Base-by-base conservation (phyloP, 2,113 vertebrate species). In the Rhinopomastus cyanomelas region DNA sequence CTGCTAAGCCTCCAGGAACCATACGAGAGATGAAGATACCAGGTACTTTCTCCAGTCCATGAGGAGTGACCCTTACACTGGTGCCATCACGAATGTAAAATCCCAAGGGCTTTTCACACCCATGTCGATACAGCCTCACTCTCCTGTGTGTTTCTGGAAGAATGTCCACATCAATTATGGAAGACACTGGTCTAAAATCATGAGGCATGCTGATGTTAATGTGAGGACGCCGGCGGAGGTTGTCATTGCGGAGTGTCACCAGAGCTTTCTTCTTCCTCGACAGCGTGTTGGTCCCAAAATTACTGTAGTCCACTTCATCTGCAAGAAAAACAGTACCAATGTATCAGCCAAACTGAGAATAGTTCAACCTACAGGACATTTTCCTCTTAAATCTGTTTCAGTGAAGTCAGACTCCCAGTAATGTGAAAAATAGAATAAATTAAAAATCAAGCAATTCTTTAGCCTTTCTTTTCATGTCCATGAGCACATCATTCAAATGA, bases 121-220 rank as follows among this genome's bases (percentile, higher is more conserved):
- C 99, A 0, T 99, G 98, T 8, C 99, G 98, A 60, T 99, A 99
- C 32, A 99, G 97, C 32, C 99, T 96, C 34, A 99, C 99, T 1
- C 99, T 97, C 57, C 99, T 97, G 94, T 99, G 99, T 3, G 99
- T 99, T 93, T 99, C 99, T 0, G 99, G 99, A 44, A 99, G 97
- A 92, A 99, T 98, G 97, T 99, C 99, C 96, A 99, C 99, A 13
- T 99, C 99, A 2, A 99, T 99, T 94, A 99, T 99, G 93, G 99
- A 99, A 30, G 99, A 99, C 71, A 99, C 99, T 0, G 99, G 99
- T 27, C 99, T 97, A 94, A 99, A 99, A 96, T 99, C 99, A 22
- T 98, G 98, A 8, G 99, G 99, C 98, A 99, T 98, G 87, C 99
- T 98, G 3, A 99, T 99, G 87, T 98, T 98, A 82, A 99, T 98